A percentile compares a stretch with the other conserved stretches of the same genome.
Evolutionary conservation across 2,797 vertebrate genomes (phyloP).

Genomic region (Acrossocheilus wenchowensis): DNA sequence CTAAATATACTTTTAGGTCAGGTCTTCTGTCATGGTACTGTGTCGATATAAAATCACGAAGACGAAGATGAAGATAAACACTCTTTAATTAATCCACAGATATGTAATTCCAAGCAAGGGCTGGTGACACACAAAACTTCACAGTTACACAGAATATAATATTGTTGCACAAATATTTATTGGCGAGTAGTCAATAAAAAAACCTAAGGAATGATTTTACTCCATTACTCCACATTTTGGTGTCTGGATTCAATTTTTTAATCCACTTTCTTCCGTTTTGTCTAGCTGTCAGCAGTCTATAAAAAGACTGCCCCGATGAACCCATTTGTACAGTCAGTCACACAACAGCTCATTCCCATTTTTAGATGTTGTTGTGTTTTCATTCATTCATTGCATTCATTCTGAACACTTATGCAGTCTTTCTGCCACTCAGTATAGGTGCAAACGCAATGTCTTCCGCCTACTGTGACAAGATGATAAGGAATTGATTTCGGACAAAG

Average conservation of each 20-base stretch:
- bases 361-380: too few species aligned
- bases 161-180: not conserved
- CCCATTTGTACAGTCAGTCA: not conserved
- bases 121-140: not conserved
- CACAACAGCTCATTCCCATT: not conserved
- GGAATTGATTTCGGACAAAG: not conserved
- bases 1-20: too few species aligned
- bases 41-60: too few species aligned
- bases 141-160: not conserved
- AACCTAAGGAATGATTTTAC: too few species aligned
- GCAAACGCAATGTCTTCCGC: too few species aligned
- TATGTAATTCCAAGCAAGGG: too few species aligned
- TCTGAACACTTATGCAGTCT: too few species aligned
- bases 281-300: not conserved
- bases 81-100: too few species aligned
- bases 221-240: not conserved
- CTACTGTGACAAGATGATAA: not conserved
- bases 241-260: not conserved
- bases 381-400: too few species aligned
- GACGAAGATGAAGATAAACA: too few species aligned
- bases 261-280: not conserved
- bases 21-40: too few species aligned
- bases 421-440: too few species aligned
- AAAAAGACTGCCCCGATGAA: not conserved
- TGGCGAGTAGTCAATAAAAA: not conserved